These are phyloP conservation scores for Anarsia innoxiella DNA, from an alignment of 2,888 invertebrate species.

Conservation along the genomic window DNA sequence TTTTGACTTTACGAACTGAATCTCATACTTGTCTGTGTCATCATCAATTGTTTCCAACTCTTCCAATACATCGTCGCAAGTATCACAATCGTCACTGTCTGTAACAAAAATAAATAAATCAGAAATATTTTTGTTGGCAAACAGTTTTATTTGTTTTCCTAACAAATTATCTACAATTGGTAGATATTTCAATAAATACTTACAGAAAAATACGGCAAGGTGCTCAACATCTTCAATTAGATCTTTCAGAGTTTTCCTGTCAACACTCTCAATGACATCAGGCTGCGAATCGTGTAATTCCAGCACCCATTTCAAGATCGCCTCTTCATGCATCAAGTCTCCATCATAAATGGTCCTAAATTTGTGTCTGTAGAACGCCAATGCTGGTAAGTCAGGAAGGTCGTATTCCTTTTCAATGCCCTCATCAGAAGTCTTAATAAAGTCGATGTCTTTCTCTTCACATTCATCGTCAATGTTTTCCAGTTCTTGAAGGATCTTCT, in stretches of 20 bases:
- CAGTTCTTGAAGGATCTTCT: constrained; percentile 89
- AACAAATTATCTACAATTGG: too few relatives aligned
- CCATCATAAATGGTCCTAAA: constrained; percentile 92
- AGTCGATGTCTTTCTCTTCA: constrained; percentile 92
- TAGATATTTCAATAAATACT: constrained; percentile 61
- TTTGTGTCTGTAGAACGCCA: constrained; percentile 91
- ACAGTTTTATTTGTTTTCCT: too few relatives aligned
- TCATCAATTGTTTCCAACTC: constrained; percentile 94
- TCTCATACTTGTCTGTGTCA: constrained; percentile 93
- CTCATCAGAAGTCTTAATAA: constrained; percentile 93
- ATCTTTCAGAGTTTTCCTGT: constrained; percentile 91
- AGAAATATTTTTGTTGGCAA: too few relatives aligned
- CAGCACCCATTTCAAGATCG: constrained; percentile 91
- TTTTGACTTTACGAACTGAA: constrained; percentile 95
- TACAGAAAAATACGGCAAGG: constrained; percentile 94
- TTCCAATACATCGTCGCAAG: constrained; percentile 89
- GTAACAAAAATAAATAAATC: constrained; percentile 25
- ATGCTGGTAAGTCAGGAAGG: constrained; percentile 84
- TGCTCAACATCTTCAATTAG: constrained; percentile 93
- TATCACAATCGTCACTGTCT: constrained; percentile 90
- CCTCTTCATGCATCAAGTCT: constrained; percentile 93
- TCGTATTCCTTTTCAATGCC: constrained; percentile 92
- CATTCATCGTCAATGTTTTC: constrained; percentile 96
- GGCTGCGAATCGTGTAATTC: constrained; percentile 88
- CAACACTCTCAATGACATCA: constrained; percentile 93